Conservation (phyloP, 2,888 invertebrate genomes). For the Athetis lepigone region DNA sequence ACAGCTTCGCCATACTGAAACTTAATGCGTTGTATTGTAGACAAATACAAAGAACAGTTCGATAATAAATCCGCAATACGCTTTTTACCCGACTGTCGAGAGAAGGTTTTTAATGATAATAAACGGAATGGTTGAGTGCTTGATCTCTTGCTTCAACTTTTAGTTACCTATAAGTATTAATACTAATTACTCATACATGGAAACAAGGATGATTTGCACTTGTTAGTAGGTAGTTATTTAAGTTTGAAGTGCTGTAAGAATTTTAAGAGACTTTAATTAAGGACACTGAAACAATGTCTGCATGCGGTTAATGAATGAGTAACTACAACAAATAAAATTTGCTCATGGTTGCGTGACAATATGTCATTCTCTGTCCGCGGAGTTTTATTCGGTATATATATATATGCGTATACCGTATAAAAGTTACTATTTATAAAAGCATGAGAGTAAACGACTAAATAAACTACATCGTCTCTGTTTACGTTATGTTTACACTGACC, state of each 20-base stretch:
- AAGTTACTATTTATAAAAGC: not conserved
- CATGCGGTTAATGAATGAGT: conserved; percentile 43
- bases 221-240: no score
- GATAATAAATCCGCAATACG: no score
- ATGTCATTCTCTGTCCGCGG: conserved; percentile 6
- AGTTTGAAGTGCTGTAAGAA: not conserved
- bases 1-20: no score
- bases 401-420: not conserved
- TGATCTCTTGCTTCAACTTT: conserved; percentile 29
- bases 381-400: conserved; percentile 13
- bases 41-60: no score
- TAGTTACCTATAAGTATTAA: not conserved
- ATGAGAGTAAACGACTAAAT: conserved; percentile 28
- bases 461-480: conserved; percentile 20
- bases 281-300: conserved; percentile 3
- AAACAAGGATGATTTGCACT: conserved; percentile 15
- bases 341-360: conserved; percentile 36
- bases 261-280: conserved; percentile 12
- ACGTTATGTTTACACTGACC: conserved; percentile 30
- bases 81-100: no score
- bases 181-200: conserved; percentile 6
- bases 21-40: no score
- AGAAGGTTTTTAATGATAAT: no score
- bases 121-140: conserved; percentile 27
- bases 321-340: conserved; percentile 28